phyloP scores from a whole-genome alignment of 1,140 invertebrate genomes.

The Drosophila repletoides region DNA sequence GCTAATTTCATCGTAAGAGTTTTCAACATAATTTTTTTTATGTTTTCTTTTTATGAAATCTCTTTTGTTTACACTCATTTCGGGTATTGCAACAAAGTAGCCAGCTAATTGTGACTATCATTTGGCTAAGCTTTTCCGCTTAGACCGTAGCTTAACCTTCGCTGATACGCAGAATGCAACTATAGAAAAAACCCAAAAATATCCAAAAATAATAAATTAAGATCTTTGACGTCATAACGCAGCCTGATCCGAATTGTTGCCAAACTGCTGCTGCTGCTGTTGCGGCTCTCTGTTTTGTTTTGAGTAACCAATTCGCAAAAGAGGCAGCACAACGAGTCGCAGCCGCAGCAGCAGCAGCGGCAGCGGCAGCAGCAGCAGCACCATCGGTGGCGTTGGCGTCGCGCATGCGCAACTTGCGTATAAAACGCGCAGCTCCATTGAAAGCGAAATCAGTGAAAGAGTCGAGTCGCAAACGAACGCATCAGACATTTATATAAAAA shows the following conservation, averaged over 20 bases:
- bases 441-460: slow-evolving; percentile 80
- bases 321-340: slow-evolving; percentile 10
- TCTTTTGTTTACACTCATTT: slow-evolving; percentile 23
- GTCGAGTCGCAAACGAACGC: slow-evolving; percentile 60
- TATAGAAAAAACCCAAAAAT: slow-evolving; percentile 39
- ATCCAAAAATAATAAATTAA: no score
- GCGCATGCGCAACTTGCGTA: slow-evolving; percentile 69
- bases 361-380: slow-evolving; percentile 13
- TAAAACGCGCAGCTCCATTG: slow-evolving; percentile 61
- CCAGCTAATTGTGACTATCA: neutral
- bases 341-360: slow-evolving; percentile 3
- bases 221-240: slow-evolving; percentile 37
- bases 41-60: slow-evolving; percentile 17
- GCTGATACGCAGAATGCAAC: slow-evolving; percentile 54
- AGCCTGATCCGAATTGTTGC: slow-evolving; percentile 30
- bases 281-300: slow-evolving; percentile 61
- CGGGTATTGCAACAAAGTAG: slow-evolving; percentile 22
- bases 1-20: slow-evolving; percentile 55
- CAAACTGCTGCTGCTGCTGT: slow-evolving; percentile 44
- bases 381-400: slow-evolving; percentile 22
- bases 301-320: slow-evolving; percentile 66
- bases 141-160: slow-evolving; percentile 45
- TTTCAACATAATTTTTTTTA: slow-evolving; percentile 30
- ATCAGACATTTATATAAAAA: slow-evolving; percentile 37
- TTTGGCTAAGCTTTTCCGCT: slow-evolving; percentile 35